Percentiles rank a stretch among this genome's conserved stretches.
phyloP scores from a whole-genome alignment of 30 jellyfish, hydroid and myxozoan species.

The Hydra vulgaris region DNA sequence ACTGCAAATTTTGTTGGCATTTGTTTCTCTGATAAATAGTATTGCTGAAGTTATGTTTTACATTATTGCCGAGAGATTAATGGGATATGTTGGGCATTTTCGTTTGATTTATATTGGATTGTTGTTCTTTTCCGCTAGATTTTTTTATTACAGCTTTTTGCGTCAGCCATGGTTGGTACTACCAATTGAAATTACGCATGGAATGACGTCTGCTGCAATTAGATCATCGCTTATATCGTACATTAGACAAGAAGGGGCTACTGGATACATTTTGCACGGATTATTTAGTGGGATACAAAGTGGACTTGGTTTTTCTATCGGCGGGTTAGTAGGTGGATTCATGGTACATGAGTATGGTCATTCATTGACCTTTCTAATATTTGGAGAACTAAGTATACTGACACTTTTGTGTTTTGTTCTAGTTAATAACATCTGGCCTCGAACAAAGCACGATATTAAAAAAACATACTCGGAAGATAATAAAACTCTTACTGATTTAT shows the following conservation, averaged over 20 bases:
- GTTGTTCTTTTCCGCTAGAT: constrained; percentile 64
- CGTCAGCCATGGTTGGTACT: constrained; percentile 83
- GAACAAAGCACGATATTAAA: constrained; percentile 16
- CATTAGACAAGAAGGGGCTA: constrained; percentile 70
- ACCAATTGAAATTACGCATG: constrained; percentile 91
- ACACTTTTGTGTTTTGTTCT: constrained; percentile 63
- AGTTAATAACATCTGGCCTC: constrained; percentile 79
- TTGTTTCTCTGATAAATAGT: constrained; percentile 65
- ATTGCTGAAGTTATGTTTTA: constrained; percentile 70
- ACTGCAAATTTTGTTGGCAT: constrained; percentile 61
- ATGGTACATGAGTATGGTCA: constrained; percentile 94
- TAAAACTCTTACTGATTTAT: background rate
- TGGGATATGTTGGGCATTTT: constrained; percentile 69
- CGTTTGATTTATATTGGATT: constrained; percentile 77
- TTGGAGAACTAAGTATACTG: constrained; percentile 81
- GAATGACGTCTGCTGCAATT: constrained; percentile 90
- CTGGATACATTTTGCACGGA: constrained; percentile 68
- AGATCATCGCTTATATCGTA: constrained; percentile 78
- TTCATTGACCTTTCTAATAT: constrained; percentile 63
- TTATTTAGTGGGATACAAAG: constrained; percentile 78
- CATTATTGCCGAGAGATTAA: constrained; percentile 55
- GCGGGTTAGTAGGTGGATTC: constrained; percentile 90
- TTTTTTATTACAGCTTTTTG: constrained; percentile 67
- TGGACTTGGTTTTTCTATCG: constrained; percentile 92
- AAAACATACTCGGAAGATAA: background rate